These are phyloP conservation scores for Cygnus atratus DNA, from an alignment of 2,113 vertebrate genomes.

Conservation along the genomic window DNA sequence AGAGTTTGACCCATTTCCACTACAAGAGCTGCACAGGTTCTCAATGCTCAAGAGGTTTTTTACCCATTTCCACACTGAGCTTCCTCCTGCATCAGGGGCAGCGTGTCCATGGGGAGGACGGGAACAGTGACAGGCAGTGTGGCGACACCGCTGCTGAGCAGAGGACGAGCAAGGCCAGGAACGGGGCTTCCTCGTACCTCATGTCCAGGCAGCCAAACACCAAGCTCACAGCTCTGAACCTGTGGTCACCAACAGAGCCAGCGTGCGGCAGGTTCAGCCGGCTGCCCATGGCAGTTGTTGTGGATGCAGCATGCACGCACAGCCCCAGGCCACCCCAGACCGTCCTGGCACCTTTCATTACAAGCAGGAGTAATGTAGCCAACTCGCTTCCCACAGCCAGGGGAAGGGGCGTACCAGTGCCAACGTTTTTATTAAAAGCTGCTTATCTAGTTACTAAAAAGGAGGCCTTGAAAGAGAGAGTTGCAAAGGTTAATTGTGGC, in stretches of 20 bases:
- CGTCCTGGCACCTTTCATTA: not conserved
- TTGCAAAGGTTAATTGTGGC: slow-evolving; percentile 25
- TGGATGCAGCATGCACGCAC: too few species aligned
- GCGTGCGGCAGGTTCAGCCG: fast-evolving
- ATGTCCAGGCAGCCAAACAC: not conserved
- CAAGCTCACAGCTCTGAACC: not conserved
- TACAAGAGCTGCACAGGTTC: not conserved
- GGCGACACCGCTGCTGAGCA: not conserved
- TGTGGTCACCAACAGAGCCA: fast-evolving
- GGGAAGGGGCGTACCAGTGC: not conserved
- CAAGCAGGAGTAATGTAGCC: not conserved
- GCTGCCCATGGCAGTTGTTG: fast-evolving
- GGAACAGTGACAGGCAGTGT: not conserved
- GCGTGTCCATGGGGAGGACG: not conserved
- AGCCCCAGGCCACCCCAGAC: not conserved
- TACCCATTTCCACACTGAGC: not conserved
- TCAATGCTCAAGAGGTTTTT: not conserved
- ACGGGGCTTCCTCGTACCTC: fast-evolving
- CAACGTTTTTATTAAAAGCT: slow-evolving; percentile 28
- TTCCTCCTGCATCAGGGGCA: fast-evolving
- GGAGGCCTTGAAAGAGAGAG: not conserved
- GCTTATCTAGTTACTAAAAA: not conserved
- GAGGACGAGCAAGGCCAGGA: fast-evolving
- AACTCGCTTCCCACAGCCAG: not conserved
- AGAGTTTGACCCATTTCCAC: not conserved